phyloP scores from a whole-genome alignment of 2,113 vertebrate species.

The Atlantisia rogersi region DNA sequence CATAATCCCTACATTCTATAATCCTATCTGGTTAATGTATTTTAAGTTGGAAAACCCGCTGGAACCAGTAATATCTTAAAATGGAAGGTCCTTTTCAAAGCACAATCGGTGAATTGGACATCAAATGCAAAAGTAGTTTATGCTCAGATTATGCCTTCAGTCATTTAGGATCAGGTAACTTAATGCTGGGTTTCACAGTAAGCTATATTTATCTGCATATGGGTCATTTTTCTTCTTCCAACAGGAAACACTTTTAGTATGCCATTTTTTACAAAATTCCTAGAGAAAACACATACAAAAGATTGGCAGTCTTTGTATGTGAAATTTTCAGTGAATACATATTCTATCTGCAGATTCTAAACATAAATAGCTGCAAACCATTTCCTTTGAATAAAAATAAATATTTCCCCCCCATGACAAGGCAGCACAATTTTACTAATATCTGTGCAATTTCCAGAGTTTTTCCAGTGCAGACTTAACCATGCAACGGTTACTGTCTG shows the following conservation, averaged over 20 bases:
- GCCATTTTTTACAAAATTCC: background rate
- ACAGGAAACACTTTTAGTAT: background rate
- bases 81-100: slow-evolving; percentile 1
- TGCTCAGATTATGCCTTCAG: background rate
- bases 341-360: background rate
- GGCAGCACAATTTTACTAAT: background rate
- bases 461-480: background rate
- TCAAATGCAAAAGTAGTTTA: background rate
- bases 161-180: background rate
- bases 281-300: background rate
- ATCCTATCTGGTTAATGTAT: slow-evolving; percentile 60
- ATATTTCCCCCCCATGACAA: background rate
- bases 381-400: background rate
- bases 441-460: background rate
- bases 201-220: background rate
- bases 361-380: background rate
- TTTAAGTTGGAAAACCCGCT: background rate
- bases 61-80: slow-evolving; percentile 16
- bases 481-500: fast-evolving
- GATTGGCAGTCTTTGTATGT: background rate
- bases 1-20: slow-evolving; percentile 61
- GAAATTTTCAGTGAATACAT: background rate
- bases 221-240: background rate
- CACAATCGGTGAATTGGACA: background rate
- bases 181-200: background rate